Base-by-base conservation (phyloP, 2,113 vertebrate species). In the Elgaria multicarinata region DNA sequence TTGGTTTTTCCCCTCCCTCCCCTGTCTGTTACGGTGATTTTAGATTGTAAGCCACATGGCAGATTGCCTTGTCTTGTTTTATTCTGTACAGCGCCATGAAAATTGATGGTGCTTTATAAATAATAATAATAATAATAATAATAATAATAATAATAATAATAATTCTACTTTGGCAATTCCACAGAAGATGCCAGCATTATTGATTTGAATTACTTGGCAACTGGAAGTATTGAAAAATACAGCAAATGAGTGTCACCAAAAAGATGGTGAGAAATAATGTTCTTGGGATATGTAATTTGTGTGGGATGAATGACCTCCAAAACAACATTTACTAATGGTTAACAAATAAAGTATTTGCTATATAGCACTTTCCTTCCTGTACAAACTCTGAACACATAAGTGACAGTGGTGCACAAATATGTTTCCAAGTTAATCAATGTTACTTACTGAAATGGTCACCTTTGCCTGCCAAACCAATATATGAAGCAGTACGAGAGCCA, bases 381-480 rank as follows among this genome's bases (percentile, higher is more conserved):
- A 4, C 67, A 82, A 26, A 74, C 22, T 89, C 44, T 55, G 39
- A 67, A 66, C 8, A 24, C 28, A 22, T 83, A 50, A 83, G 28
- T 88, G 50, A 72, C 26, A 39, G 72, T 77, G 62, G 14, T 53
- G 20, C 3, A 6, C n/a, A 69, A 50, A 46, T 55, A 28, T 55
- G 22, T 26, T 84, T 53, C 36, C 72, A n/a, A 42, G 72, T 55
- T 89, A 69, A 89, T 84, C 81, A 84, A 14, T 55, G 80, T 50
- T 66, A 46, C n/a, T 83, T 66, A 46, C 14, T 89, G 74, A 78
- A 89, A 77, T 58, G 44, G 33, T 84, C 58, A 85, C 39, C 82
- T 85, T 66, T 69, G 26, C 9, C 72, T 39, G 42, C n/a, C 62
- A 39, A 69, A 3, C 62, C 72, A 77, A 72, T 71, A 26, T 33